These are phyloP conservation scores for Nannoperca obscura DNA, from an alignment of 2,797 vertebrate species.

Conservation along the genomic window DNA sequence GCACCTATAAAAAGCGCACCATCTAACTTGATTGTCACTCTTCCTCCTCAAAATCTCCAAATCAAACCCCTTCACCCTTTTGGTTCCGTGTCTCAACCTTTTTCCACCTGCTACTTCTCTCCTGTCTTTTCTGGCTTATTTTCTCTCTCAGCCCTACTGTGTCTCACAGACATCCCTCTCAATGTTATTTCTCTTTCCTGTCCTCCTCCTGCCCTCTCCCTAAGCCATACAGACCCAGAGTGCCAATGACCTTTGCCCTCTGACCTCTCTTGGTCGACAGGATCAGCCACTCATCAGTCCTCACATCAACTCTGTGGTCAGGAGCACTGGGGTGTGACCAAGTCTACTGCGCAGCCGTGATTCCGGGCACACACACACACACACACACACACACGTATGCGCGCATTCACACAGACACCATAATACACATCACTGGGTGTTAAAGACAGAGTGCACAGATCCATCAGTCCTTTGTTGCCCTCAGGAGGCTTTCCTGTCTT, in stretches of 20 bases:
- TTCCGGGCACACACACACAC: slow-evolving; percentile 11
- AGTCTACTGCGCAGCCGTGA: slow-evolving; percentile 15
- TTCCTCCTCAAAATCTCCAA: not conserved
- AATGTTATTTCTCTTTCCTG: slow-evolving; percentile 20
- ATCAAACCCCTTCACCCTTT: not conserved
- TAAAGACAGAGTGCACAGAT: slow-evolving; percentile 52
- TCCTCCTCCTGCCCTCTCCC: slow-evolving; percentile 26
- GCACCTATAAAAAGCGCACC: not conserved
- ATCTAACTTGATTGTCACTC: not conserved
- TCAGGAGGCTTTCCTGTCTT: slow-evolving; percentile 51
- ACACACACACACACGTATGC: not conserved
- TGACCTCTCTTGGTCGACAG: slow-evolving; percentile 54
- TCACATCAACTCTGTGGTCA: slow-evolving; percentile 40
- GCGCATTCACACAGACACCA: slow-evolving; percentile 2
- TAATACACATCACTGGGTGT: slow-evolving; percentile 38
- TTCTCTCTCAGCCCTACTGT: not conserved
- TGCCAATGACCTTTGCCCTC: slow-evolving; percentile 60
- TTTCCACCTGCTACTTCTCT: not conserved
- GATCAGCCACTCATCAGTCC: slow-evolving; percentile 63
- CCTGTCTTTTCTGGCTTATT: slow-evolving; percentile 2
- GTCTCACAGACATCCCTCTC: slow-evolving; percentile 30
- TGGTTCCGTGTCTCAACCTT: not conserved
- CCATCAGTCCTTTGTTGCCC: slow-evolving; percentile 59
- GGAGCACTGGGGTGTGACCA: slow-evolving; percentile 43
- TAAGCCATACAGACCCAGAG: slow-evolving; percentile 35